Base-by-base conservation (phyloP, 1,140 invertebrate genomes). In the Microplitis demolitor region DNA sequence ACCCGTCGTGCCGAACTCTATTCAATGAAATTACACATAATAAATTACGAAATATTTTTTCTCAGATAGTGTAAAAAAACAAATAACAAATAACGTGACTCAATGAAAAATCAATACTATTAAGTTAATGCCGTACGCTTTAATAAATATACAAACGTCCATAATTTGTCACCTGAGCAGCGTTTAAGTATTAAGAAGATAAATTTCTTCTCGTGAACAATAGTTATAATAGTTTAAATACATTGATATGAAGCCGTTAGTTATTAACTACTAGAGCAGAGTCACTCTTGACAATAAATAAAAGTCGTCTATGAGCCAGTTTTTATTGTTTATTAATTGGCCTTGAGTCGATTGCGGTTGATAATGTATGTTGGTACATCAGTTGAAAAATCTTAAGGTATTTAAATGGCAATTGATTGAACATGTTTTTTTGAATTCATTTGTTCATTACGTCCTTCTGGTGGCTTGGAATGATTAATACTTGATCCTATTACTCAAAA, bases 111-210 rank as follows among this genome's bases (percentile, higher is more conserved):
- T 45, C 11, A 11, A 45, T 9, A 45, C 3, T 45, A 45, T 45
- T 45, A 3, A 45, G 39, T 45, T 9, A 45, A 45, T 39, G 37
- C 37, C 45, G 50, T 66, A 72, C 37, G 50, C 39, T 58, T 54
- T 66, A 39, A n/a, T 54, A 24, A 61, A 24, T 71, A 63, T 56
- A 67, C 61, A 64, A 66, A 63, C 6, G 61, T 71, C 4, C 4
- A 71, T 39, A 31, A 61, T 58, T 69, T 50, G 69, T 71, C 69
- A 63, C 61, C 37, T 71, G 61, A 62, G 69, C 60, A 53, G 45
- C 24, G 9, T 53, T 53, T 35, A 63, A 14, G 16, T 71, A 50
- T 51, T 45, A 5, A 45, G 39, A 45, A 45, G 39, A 45, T 63
- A n/a, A 63, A 31, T 33, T 63, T 35, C 14, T 9, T 58, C 53